A percentile compares a stretch with the other conserved stretches of the same genome.
Conservation (phyloP, 92 coral and sea anemone genomes). For the Epizoanthus fatuus region DNA sequence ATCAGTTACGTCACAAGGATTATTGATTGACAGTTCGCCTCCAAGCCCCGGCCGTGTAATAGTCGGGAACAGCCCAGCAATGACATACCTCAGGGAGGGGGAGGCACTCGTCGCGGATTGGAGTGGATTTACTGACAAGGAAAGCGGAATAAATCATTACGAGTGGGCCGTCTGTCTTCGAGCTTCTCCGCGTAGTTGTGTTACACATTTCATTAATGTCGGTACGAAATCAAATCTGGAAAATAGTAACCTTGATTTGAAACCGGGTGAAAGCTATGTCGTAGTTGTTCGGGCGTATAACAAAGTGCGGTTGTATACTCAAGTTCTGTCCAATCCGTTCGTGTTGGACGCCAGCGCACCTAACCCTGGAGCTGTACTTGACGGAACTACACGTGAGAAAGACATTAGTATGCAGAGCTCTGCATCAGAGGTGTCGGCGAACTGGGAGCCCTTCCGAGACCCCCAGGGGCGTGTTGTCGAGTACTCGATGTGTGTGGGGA, state of each 20-base stretch:
- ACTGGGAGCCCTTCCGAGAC: constrained; percentile 92
- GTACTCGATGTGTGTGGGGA: constrained; percentile 93
- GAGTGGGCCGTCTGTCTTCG: constrained; percentile 87
- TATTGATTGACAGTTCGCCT: constrained; percentile 82
- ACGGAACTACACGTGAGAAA: constrained; percentile 58
- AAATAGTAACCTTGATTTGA: constrained; percentile 73
- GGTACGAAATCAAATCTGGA: constrained; percentile 64
- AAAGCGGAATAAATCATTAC: constrained; percentile 84
- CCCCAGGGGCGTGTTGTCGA: constrained; percentile 71
- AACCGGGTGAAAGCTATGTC: constrained; percentile 83
- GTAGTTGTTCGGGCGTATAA: constrained; percentile 87
- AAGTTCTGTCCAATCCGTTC: constrained; percentile 83
- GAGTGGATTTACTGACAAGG: constrained; percentile 88
- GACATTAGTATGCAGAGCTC: constrained; percentile 88
- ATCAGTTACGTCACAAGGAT: constrained; percentile 54
- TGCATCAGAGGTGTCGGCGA: constrained; percentile 74
- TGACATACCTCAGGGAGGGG: constrained; percentile 68
- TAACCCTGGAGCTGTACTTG: constrained; percentile 80
- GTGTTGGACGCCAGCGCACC: constrained; percentile 73
- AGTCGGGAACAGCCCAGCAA: constrained; percentile 71
- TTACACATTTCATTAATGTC: constrained; percentile 71
- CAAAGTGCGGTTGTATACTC: constrained; percentile 75
- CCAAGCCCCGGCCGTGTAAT: constrained; percentile 77
- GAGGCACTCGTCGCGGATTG: constrained; percentile 76
- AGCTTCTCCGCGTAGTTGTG: constrained; percentile 62